phyloP scores from a whole-genome alignment of 2,797 vertebrate genomes.

The Hoplostethus mediterraneus region DNA sequence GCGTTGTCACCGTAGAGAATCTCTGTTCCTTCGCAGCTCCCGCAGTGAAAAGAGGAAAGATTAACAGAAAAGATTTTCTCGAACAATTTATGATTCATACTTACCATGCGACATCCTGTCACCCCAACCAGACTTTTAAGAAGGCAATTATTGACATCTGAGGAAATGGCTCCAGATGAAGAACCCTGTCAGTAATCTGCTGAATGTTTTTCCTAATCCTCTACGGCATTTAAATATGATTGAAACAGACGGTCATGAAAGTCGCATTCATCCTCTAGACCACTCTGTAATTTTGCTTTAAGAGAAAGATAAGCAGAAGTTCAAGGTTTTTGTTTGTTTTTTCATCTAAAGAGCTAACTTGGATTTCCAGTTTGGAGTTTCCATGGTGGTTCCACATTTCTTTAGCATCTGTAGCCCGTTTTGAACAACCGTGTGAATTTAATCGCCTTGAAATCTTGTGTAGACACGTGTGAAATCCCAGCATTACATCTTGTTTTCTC shows the following conservation, averaged over 20 bases:
- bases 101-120: constrained; percentile 24
- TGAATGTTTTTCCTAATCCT: constrained; percentile 51
- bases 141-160: constrained; percentile 46
- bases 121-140: constrained; percentile 27
- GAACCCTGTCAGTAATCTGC: constrained; percentile 51
- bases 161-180: constrained; percentile 55
- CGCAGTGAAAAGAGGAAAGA: constrained; percentile 21
- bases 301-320: constrained; percentile 1
- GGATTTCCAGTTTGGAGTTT: constrained; percentile 25
- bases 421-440: constrained; percentile 2
- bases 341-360: background rate
- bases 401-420: background rate
- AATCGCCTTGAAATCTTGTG: constrained; percentile 5
- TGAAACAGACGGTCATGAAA: constrained; percentile 28
- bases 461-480: background rate
- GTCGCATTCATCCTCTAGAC: constrained; percentile 2
- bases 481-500: background rate
- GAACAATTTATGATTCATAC: constrained; percentile 31
- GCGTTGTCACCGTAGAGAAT: constrained; percentile 39
- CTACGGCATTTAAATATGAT: constrained; percentile 31
- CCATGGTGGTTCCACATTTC: background rate
- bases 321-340: too few species aligned
- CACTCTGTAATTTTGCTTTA: constrained; percentile 14
- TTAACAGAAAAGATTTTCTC: constrained; percentile 31
- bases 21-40: background rate